These are phyloP conservation scores for Drosophila suzukii DNA, from an alignment of 1,140 invertebrate genomes.

Conservation along the genomic window DNA sequence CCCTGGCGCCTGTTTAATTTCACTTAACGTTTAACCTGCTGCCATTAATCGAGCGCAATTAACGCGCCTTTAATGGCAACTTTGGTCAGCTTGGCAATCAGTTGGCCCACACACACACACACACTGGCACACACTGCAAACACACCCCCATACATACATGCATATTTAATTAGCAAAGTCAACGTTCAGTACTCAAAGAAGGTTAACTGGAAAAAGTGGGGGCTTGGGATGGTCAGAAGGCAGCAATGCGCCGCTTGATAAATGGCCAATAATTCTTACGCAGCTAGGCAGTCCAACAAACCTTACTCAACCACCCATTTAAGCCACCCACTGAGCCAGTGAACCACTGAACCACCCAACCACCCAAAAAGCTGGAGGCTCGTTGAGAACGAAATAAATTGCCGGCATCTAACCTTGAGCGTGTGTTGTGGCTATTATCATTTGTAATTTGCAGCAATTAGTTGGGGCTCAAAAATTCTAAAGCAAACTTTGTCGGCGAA, in stretches of 20 bases:
- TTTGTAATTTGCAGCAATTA: slow-evolving; percentile 83
- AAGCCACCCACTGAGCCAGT: slow-evolving; percentile 6
- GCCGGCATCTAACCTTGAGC: slow-evolving; percentile 79
- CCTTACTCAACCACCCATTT: slow-evolving; percentile 9
- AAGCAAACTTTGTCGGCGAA: slow-evolving; percentile 71
- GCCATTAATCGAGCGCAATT: slow-evolving; percentile 81
- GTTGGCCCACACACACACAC: slow-evolving; percentile 10
- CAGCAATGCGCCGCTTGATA: slow-evolving; percentile 71
- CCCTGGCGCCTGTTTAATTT: slow-evolving; percentile 79
- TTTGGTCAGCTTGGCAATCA: slow-evolving; percentile 35
- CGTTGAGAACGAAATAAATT: slow-evolving; percentile 78
- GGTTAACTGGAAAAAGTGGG: slow-evolving; percentile 22
- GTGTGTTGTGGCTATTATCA: slow-evolving; percentile 83
- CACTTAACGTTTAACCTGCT: slow-evolving; percentile 82
- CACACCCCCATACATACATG: slow-evolving; percentile 46
- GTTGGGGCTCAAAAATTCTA: slow-evolving; percentile 82
- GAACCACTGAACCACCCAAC: not conserved
- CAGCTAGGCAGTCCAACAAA: slow-evolving; percentile 35
- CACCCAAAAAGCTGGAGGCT: slow-evolving; percentile 14
- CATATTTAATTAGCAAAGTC: slow-evolving; percentile 81
- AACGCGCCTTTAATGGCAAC: slow-evolving; percentile 76
- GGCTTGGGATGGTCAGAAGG: slow-evolving; percentile 6
- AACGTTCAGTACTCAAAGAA: slow-evolving; percentile 47
- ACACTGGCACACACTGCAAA: slow-evolving; percentile 7
- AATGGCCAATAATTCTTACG: slow-evolving; percentile 81